phyloP scores from a whole-genome alignment of 2,113 vertebrate genomes.

The Scomber colias region DNA sequence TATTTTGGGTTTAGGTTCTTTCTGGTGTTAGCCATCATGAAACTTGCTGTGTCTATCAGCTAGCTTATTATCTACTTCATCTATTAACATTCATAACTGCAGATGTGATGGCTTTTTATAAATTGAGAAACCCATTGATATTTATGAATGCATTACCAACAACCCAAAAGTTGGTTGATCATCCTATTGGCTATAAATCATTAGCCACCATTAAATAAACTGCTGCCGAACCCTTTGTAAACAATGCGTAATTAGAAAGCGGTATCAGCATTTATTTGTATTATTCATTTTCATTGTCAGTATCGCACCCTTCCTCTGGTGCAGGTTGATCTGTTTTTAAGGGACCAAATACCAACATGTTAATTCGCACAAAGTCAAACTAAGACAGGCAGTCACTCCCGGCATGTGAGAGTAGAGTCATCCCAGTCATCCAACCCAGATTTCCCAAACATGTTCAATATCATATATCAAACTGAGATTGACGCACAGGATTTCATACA shows the following conservation, averaged over 20 bases:
- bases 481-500: conserved; percentile 28
- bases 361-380: neutral
- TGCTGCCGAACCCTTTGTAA: neutral
- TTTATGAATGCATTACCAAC: neutral
- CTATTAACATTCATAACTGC: neutral
- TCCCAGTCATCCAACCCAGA: neutral
- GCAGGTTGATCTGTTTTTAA: too few species aligned
- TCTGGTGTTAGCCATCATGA: neutral
- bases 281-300: too few species aligned
- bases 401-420: neutral
- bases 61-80: neutral
- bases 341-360: too few species aligned
- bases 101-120: conserved; percentile 8
- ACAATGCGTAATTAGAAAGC: neutral
- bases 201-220: neutral
- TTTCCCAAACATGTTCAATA: conserved; percentile 48
- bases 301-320: too few species aligned
- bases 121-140: neutral
- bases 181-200: neutral
- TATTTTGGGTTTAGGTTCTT: neutral
- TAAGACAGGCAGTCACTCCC: neutral
- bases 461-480: conserved; percentile 48
- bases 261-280: neutral
- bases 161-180: too few species aligned
- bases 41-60: neutral